These are phyloP conservation scores for Paracyclopina nana DNA, from an alignment of 1,140 invertebrate genomes.

Conservation along the genomic window DNA sequence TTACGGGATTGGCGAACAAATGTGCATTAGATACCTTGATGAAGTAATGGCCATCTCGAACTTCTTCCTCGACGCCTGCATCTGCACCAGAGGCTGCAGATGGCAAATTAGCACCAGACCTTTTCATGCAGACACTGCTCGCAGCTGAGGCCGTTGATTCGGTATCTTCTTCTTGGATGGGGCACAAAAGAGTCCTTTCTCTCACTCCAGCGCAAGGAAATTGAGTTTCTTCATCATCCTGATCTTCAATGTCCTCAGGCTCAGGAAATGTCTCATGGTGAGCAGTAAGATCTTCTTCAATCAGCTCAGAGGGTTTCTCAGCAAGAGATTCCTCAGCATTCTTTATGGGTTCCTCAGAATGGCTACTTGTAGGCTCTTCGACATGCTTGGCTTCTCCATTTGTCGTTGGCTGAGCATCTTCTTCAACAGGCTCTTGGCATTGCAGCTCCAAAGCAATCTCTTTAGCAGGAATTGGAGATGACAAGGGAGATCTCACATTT, in stretches of 20 bases:
- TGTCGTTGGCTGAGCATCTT: no score
- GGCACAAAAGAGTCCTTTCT: conserved; percentile 5
- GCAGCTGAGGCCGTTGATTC: conserved; percentile 13
- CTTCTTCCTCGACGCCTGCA: not conserved
- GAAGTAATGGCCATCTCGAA: conserved; percentile 13
- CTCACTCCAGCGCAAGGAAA: not conserved
- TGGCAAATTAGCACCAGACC: not conserved
- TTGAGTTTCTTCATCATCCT: not conserved
- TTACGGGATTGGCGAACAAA: no score
- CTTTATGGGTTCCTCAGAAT: not conserved
- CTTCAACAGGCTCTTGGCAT: not conserved
- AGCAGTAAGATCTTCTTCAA: not conserved
- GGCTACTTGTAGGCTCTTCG: not conserved
- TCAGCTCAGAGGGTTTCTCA: not conserved
- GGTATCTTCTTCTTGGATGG: conserved; percentile 15
- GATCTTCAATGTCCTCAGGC: not conserved
- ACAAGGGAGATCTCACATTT: no score
- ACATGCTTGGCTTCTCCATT: not conserved
- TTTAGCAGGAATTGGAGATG: not conserved
- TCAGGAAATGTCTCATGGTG: not conserved
- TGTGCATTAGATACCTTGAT: no score
- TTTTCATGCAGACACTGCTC: no score
- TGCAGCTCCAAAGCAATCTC: not conserved
- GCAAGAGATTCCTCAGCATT: not conserved
- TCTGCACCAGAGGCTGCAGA: no score